Evolutionary conservation across 1,140 invertebrate species (phyloP), one percentile per base, ranked within the genome.

Genomic region (Bombus superbus): DNA sequence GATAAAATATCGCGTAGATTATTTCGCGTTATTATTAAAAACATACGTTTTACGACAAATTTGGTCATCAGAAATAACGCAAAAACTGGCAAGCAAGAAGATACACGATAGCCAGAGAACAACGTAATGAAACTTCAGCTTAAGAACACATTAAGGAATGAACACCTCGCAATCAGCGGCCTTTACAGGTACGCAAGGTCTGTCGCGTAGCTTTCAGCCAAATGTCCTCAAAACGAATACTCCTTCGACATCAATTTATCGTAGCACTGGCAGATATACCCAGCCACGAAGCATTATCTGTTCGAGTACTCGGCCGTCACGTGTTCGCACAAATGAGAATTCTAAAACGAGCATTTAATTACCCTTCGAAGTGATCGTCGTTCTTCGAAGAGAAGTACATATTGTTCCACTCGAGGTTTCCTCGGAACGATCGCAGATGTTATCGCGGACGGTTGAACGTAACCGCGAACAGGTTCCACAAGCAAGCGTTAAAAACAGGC

Each of bases 331-430:
- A 28, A 32, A 73, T 57, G 57, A 59, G 15, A 3, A 40, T 22
- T 28, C 53, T 89, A 75, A 86, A 89, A 89, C 72, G 62, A 82
- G 81, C 84, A 62, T 83, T 89, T 89, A 89, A 89, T 89, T 82
- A 53, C 74, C 22, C 38, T 71, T 86, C 59, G 69, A n/a, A 83
- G 38, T 18, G 25, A 62, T 86, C 57, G 81, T 89, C 59, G 83
- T 64, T 88, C 62, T n/a, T 80, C 75, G 62, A 22, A 42, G 57
- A 73, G 22, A 40, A 35, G 83, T 42, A n/a, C 6, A 18, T 82
- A 86, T 81, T n/a, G 47, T 74, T 77, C 57, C 44, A 4, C 28
- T 35, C 44, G 44, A 77, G 47, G 72, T 77, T 85, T 68, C 42
- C 28, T 28, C 28, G 40, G 38, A 85, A 89, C 76, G 71, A 88